Evolutionary conservation across 2,888 invertebrate species (phyloP).

Genomic region (Nomada fucata): DNA sequence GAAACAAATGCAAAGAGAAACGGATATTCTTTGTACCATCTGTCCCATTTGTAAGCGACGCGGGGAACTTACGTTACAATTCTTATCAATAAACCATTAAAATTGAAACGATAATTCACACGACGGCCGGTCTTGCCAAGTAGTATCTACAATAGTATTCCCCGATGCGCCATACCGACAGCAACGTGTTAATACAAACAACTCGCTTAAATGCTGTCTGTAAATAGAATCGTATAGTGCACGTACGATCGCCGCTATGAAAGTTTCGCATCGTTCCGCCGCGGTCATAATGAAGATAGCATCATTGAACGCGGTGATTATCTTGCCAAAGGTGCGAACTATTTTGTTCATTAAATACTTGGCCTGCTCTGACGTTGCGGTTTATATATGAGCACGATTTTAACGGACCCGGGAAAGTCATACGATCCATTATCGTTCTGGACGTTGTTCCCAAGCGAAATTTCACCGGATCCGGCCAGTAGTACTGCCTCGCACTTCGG

Average conservation of each 20-base stretch:
- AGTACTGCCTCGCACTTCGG: constrained; percentile 55
- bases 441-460: constrained; percentile 56
- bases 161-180: neutral
- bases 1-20: neutral
- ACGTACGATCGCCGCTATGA: neutral
- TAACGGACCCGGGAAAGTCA: constrained; percentile 45
- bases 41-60: too few species aligned
- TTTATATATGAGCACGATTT: constrained; percentile 41
- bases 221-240: constrained; percentile 3
- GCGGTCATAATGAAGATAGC: neutral
- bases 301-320: constrained; percentile 24
- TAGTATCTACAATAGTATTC: neutral
- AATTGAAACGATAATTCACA: neutral
- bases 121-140: neutral
- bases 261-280: neutral
- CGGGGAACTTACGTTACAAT: neutral
- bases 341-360: constrained; percentile 50
- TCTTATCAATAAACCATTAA: neutral
- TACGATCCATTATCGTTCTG: constrained; percentile 63
- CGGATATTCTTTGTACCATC: neutral
- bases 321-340: constrained; percentile 32
- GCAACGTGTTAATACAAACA: neutral
- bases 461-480: constrained; percentile 48
- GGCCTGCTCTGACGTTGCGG: neutral
- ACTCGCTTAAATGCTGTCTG: neutral